Evolutionary conservation across 2,797 vertebrate genomes (phyloP), one percentile per base, ranked within the genome.

Genomic region (Graptemys geographica): DNA sequence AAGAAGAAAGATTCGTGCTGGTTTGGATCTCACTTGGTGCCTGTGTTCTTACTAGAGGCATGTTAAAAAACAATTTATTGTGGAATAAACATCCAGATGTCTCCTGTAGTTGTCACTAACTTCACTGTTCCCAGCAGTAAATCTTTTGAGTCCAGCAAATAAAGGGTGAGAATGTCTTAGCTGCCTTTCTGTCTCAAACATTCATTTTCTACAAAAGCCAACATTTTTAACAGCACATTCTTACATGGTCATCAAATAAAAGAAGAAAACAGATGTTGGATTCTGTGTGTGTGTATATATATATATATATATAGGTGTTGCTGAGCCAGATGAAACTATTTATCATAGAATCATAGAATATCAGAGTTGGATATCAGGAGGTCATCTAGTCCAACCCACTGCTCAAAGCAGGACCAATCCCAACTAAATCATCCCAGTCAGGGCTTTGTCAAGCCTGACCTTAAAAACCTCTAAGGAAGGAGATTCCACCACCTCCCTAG

Each of bases 251-350:
- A 78, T 85, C 95, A 93, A 90, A 92, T 81, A 49, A 25, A 49
- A 95, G 86, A 90, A 91, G 65, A 94, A 97, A 97, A 89, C 52
- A 4, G 5, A 90, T 81, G 83, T 82, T 37, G 47, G 28, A 62
- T 82, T 97, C 93, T 95, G 55, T 87, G 81, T 91, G 85, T 89
- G 8, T 81, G 2, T 88, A 86, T 93, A 93, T 95, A 49, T 90
- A 95, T 52, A 55, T 59, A 51, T 51, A 51, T 51, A 51, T 92
- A 96, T 94, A 79, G 91, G 95, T 76, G 31, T 87, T 95, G 91
- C 87, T 93, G 90, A 94, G 96, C 91, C 91, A 81, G 51, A 92
- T 1, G 0, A 97, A 96, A 97, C 95, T 69, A 96, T 44, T 51
- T 51, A 51, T 51, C 49, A 51, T 5, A 51, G 51, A 15, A 15